Evolutionary conservation across 2,113 vertebrate species (phyloP), one percentile per base, ranked within the genome.

Genomic region (Odobenus rosmarus): DNA sequence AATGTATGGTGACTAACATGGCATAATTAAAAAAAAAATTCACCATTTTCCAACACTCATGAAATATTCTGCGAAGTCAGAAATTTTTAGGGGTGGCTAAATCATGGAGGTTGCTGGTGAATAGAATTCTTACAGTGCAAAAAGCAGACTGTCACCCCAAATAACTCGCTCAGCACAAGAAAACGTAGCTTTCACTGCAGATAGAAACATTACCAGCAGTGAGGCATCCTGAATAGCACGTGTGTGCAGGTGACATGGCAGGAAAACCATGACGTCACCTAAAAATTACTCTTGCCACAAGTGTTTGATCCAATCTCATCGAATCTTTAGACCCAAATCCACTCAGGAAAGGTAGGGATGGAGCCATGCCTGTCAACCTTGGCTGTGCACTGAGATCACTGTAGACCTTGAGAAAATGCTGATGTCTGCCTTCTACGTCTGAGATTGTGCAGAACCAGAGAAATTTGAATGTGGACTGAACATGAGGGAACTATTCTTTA

Each of bases 171-270:
- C 21, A 24, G 10, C 6, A 51, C 31, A 23, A 16, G 49, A 61
- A 67, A 53, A 51, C 23, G 33, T 51, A 23, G 33, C 31, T 57
- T 62, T 77, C 1, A 6, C 46, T 46, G 24, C 49, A n/a, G 18
- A 24, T 1, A 67, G 24, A 13, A 46, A 33, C 46, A 13, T 53
- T 74, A 3, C 39, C 86, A 9, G 26, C 24, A 33, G 3, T 33
- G 7, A 9, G 57, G 21, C 28, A 0, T 5, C 7, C 6, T 5
- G 8, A 11, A 7, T 51, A 42, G 14, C 7, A 7, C 18, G 1
- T 11, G 7, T 26, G 24, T 19, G 6, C 18, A 46, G 31, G 15
- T 6, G 76, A 14, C 33, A 18, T 5, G 10, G 24, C 24, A 87
- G 53, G 13, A 87, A 49, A 21, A 7, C 28, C 31, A 42, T 8